A percentile compares a stretch with the other conserved stretches of the same genome.
Evolutionary conservation across 2,888 invertebrate genomes (phyloP).

Genomic region (Limenitis camilla): DNA sequence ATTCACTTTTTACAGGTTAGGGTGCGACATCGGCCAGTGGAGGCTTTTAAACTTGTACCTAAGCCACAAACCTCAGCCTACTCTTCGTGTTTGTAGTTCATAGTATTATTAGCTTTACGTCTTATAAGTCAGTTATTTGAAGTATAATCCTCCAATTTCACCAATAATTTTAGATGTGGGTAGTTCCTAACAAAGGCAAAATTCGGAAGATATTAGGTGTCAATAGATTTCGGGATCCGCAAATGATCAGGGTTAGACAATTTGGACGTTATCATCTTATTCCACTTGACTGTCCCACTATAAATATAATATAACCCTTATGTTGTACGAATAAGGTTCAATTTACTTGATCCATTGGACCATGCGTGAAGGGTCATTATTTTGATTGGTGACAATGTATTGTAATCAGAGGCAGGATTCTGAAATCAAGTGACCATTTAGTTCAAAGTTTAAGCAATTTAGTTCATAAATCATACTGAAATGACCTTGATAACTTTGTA

Average conservation of each 20-base stretch:
- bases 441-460: no score
- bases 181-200: neutral
- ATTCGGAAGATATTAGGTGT: slow-evolving; percentile 13
- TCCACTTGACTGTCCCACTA: neutral
- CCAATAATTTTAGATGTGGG: slow-evolving; percentile 2
- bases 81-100: neutral
- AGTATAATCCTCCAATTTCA: no score
- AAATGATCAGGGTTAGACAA: slow-evolving; percentile 27
- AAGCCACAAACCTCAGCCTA: neutral
- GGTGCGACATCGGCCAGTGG: no score
- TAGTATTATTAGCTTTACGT: neutral
- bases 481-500: no score
- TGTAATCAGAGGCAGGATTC: slow-evolving; percentile 1
- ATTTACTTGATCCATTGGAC: neutral
- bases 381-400: slow-evolving; percentile 7
- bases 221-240: slow-evolving; percentile 21
- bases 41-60: no score
- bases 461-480: no score
- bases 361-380: slow-evolving; percentile 4
- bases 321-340: neutral
- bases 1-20: no score
- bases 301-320: neutral
- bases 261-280: slow-evolving; percentile 17
- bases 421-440: neutral
- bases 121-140: neutral